phyloP scores from a whole-genome alignment of 1,140 invertebrate species.

The Tetranychus urticae region DNA sequence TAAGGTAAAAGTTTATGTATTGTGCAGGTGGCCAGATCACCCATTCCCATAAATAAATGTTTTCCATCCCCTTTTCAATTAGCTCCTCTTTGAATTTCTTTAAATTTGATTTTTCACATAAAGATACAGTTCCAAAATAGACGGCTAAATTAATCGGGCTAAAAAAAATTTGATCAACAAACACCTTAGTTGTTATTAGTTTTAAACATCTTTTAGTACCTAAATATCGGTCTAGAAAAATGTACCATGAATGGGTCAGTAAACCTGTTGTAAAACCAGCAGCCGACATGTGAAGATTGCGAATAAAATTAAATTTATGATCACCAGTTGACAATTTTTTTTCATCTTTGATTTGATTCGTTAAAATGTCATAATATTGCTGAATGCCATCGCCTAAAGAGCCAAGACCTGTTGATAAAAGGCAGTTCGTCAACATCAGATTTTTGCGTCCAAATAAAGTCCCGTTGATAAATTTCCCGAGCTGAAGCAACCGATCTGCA shows the following conservation, averaged over 20 bases:
- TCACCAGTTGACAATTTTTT: background rate
- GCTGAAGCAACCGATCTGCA: too few relatives aligned
- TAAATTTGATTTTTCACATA: slow-evolving; percentile 8
- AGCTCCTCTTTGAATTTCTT: slow-evolving; percentile 13
- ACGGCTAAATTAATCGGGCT: slow-evolving; percentile 36
- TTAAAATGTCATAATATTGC: slow-evolving; percentile 53
- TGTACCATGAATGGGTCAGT: slow-evolving; percentile 30
- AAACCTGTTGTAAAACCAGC: slow-evolving; percentile 48
- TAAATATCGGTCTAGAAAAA: slow-evolving; percentile 37
- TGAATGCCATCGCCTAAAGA: slow-evolving; percentile 52
- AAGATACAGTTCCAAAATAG: slow-evolving; percentile 6
- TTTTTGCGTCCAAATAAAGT: slow-evolving; percentile 17
- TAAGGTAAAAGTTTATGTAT: slow-evolving; percentile 60
- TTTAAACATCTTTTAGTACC: slow-evolving; percentile 33
- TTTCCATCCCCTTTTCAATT: slow-evolving; percentile 41
- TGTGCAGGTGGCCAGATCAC: slow-evolving; percentile 54
- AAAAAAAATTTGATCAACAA: slow-evolving; percentile 64
- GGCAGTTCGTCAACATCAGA: slow-evolving; percentile 59
- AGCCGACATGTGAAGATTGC: slow-evolving; percentile 51
- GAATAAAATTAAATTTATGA: slow-evolving; percentile 20
- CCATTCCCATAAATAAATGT: slow-evolving; percentile 55
- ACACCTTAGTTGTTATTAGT: slow-evolving; percentile 53
- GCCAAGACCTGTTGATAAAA: slow-evolving; percentile 48
- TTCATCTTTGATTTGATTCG: slow-evolving; percentile 18
- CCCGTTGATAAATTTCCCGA: slow-evolving; percentile 2